phyloP scores from a whole-genome alignment of 2,797 vertebrate genomes.

The Glyptemys insculpta region DNA sequence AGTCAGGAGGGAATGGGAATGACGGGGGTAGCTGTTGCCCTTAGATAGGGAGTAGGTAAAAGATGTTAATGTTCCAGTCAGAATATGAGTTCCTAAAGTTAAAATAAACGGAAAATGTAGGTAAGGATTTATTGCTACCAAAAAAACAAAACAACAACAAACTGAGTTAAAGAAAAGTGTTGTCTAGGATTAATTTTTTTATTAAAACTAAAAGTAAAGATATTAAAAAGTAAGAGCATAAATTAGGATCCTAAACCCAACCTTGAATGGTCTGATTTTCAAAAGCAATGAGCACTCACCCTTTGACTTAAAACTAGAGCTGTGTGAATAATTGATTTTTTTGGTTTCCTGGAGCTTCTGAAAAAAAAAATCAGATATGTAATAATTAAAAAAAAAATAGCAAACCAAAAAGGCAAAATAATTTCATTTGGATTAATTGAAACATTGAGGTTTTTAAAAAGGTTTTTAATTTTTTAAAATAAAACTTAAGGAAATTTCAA shows the following conservation, averaged over 20 bases:
- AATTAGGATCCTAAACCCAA: neutral
- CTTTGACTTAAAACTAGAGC: neutral
- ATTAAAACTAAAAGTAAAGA: neutral
- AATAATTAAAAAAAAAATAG: no score
- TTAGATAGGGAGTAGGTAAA: neutral
- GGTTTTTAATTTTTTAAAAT: no score
- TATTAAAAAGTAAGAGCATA: neutral
- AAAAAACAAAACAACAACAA: neutral
- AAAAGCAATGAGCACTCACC: neutral
- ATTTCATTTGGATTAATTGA: no score
- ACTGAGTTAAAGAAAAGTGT: neutral
- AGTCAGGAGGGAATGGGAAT: no score
- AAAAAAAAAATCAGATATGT: no score
- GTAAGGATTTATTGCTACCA: no score
- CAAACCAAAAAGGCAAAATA: no score
- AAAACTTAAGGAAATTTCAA: no score
- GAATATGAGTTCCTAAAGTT: neutral
- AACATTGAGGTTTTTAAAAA: no score
- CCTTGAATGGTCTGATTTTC: neutral
- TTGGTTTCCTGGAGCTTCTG: no score
- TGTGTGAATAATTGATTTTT: no score
- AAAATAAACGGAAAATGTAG: neutral
- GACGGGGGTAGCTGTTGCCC: neutral
- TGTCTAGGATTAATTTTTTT: no score
- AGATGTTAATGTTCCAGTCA: neutral